phyloP scores from a whole-genome alignment of 1,140 invertebrate genomes.

The Drosophila littoralis region DNA sequence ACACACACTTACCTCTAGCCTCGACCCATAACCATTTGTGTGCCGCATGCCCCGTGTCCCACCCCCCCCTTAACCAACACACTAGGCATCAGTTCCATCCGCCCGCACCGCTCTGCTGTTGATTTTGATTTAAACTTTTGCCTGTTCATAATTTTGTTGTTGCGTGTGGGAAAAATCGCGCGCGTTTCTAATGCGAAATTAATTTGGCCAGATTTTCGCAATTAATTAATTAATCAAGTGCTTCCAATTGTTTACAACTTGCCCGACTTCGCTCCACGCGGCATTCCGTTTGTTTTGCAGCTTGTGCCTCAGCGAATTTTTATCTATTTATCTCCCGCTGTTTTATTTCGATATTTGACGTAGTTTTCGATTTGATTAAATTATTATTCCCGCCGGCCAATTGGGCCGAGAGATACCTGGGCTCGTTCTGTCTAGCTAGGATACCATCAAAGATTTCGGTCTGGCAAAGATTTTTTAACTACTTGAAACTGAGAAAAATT shows the following conservation, averaged over 20 bases:
- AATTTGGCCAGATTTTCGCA: slow-evolving; percentile 70
- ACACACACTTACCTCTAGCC: slow-evolving; percentile 30
- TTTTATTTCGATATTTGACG: slow-evolving; percentile 79
- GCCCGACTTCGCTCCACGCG: slow-evolving; percentile 37
- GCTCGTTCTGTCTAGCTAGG: neutral
- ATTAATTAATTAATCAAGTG: slow-evolving; percentile 81
- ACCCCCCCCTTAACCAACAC: neutral
- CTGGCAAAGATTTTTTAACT: too few species aligned
- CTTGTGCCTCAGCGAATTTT: slow-evolving; percentile 57
- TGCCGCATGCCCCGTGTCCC: neutral
- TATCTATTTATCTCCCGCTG: slow-evolving; percentile 82
- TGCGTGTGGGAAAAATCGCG: slow-evolving; percentile 44
- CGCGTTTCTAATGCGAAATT: slow-evolving; percentile 70
- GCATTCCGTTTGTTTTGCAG: slow-evolving; percentile 34
- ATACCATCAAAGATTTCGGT: neutral
- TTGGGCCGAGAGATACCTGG: slow-evolving; percentile 11
- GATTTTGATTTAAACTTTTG: slow-evolving; percentile 56
- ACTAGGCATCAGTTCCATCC: neutral
- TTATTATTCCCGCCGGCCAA: slow-evolving; percentile 59
- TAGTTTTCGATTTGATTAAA: slow-evolving; percentile 77
- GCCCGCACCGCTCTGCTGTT: slow-evolving; percentile 13
- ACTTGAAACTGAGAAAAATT: too few species aligned
- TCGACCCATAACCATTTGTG: slow-evolving; percentile 28
- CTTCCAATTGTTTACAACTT: slow-evolving; percentile 68
- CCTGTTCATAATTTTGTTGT: slow-evolving; percentile 52